phyloP scores from a whole-genome alignment of 2,797 vertebrate genomes.

The Leptodactylus fallax region DNA sequence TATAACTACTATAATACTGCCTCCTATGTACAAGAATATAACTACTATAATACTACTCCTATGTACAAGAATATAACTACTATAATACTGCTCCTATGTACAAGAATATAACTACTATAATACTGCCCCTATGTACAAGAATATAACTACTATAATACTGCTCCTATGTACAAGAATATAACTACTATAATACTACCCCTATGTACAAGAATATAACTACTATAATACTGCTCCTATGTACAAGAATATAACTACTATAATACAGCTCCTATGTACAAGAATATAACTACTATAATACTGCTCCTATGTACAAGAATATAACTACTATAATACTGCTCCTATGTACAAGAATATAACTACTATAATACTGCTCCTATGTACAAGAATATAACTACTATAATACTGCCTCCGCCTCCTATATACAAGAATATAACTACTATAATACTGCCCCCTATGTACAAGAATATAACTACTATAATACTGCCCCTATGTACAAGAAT shows the following conservation, averaged over 20 bases:
- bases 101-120: not conserved
- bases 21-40: not conserved
- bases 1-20: not conserved
- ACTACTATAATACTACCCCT: not conserved
- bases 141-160: not conserved
- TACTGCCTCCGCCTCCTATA: not conserved
- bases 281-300: not conserved
- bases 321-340: slow-evolving; percentile 2
- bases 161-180: not conserved
- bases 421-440: slow-evolving; percentile 5
- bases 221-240: not conserved
- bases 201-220: not conserved
- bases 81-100: not conserved
- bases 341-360: not conserved
- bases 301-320: not conserved
- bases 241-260: slow-evolving; percentile 1
- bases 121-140: not conserved
- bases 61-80: not conserved
- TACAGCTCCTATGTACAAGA: not conserved
- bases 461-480: not conserved
- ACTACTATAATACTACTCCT: slow-evolving; percentile 2
- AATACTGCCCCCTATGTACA: not conserved
- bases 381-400: slow-evolving; percentile 7
- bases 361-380: not conserved
- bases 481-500: not conserved